A percentile compares a stretch with the other conserved stretches of the same genome.
phyloP scores from a whole-genome alignment of 1,140 invertebrate species.

The Cydia fagiglandana region DNA sequence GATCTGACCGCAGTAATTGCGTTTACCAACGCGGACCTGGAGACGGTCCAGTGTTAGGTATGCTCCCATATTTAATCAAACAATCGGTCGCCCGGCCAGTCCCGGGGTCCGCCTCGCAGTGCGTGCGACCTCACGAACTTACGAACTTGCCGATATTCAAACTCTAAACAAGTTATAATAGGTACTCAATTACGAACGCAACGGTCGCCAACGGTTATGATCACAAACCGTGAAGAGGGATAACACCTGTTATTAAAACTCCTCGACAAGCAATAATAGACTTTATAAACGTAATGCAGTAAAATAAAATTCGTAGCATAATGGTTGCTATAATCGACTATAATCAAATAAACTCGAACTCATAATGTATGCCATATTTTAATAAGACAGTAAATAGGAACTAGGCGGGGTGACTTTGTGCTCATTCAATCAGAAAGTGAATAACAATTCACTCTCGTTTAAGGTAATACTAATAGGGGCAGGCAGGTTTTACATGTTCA shows the following conservation, averaged over 20 bases:
- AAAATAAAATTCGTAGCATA: constrained; percentile 11
- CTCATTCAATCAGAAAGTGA: constrained; percentile 17
- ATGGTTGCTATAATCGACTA: constrained; percentile 1
- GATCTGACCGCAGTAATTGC: background rate
- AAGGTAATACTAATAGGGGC: background rate
- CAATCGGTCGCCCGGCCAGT: background rate
- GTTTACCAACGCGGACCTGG: background rate
- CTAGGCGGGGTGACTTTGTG: constrained; percentile 10
- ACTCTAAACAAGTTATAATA: background rate
- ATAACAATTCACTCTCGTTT: constrained; percentile 13
- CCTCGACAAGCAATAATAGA: constrained; percentile 32
- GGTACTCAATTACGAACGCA: constrained; percentile 51
- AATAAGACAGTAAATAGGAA: constrained; percentile 20
- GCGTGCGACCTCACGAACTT: background rate
- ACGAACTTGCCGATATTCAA: constrained; percentile 31
- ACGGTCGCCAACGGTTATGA: constrained; percentile 64
- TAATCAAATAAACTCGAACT: constrained; percentile 17
- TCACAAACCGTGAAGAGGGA: constrained; percentile 60
- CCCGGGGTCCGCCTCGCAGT: background rate
- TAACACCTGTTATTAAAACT: constrained; percentile 58
- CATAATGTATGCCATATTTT: constrained; percentile 27
- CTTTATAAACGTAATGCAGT: background rate
- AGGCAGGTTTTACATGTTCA: background rate
- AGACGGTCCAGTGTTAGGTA: background rate
- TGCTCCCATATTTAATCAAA: background rate